phyloP scores from a whole-genome alignment of 2,888 invertebrate genomes.

The Plagodis dolabraria region DNA sequence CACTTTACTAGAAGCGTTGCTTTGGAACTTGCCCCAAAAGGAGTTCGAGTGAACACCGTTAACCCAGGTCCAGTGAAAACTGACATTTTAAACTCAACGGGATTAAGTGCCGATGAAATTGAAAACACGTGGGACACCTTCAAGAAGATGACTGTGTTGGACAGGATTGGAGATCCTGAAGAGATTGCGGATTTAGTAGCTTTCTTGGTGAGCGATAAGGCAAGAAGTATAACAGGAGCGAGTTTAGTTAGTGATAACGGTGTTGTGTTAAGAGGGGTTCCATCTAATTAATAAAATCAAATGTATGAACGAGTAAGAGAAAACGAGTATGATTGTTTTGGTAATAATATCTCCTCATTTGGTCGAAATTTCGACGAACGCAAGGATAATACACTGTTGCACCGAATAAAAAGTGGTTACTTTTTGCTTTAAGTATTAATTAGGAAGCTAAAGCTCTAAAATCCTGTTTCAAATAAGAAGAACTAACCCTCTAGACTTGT shows the following conservation, averaged over 20 bases:
- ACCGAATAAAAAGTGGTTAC: too few relatives aligned
- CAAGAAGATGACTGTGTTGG: conserved; percentile 91
- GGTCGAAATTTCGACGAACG: too few relatives aligned
- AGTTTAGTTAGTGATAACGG: conserved; percentile 43
- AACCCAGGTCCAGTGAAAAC: conserved; percentile 92
- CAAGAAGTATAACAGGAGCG: conserved; percentile 92
- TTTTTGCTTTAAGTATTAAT: not conserved
- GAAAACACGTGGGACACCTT: conserved; percentile 84
- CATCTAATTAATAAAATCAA: not conserved
- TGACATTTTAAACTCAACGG: conserved; percentile 36
- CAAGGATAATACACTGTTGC: too few relatives aligned
- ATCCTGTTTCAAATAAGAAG: too few relatives aligned
- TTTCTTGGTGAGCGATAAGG: conserved; percentile 87
- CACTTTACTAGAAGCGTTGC: conserved; percentile 94
- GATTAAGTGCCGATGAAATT: conserved; percentile 51
- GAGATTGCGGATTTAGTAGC: conserved; percentile 89
- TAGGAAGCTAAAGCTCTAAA: too few relatives aligned
- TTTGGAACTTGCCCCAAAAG: conserved; percentile 89
- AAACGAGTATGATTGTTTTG: not conserved
- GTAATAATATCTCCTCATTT: too few relatives aligned
- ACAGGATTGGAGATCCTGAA: conserved; percentile 78
- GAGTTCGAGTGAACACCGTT: conserved; percentile 92
- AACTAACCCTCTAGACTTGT: too few relatives aligned
- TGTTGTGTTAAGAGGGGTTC: not conserved
- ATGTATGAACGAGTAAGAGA: too few relatives aligned